Evolutionary conservation across 2,113 vertebrate genomes (phyloP), one percentile per base, ranked within the genome.

Genomic region (Prunella himalayana): DNA sequence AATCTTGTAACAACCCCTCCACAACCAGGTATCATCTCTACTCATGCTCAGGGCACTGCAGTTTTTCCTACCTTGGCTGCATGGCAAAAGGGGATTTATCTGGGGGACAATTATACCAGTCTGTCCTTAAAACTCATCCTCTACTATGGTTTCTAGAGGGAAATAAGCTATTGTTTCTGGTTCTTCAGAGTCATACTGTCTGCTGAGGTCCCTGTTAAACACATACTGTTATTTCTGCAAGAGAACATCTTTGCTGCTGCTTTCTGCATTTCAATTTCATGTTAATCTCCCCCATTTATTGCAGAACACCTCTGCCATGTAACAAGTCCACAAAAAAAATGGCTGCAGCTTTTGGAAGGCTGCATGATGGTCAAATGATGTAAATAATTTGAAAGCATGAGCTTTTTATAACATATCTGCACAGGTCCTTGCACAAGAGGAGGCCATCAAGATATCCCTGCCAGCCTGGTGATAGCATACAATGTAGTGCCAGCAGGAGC

Each of bases 401-500:
- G 10, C 2, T 56, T 82, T 79, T 85, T 56, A 27, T 6, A 49
- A 24, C 3, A 5, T 15, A 4, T 44, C 57, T 76, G 53, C 30
- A 51, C 20, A 54, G 33, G 11, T 86, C 27, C 69, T 90, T 78
- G 54, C 21, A 23, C 18, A 47, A 47, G 39, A 82, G 3, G n/a
- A n/a, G 7, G 17, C 4, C 37, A 66, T 30, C 0, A 0, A 70
- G n/a, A 57, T 33, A 12, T 37, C 33, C 37, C 24, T 88, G 50
- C 22, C 50, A 56, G 31, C 27, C n/a, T 53, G 41, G 15, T 7
- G 2, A 33, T 6, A 69, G 13, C 21, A 11, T 11, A 42, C 6
- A 64, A 4, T 15, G 16, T 68, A 39, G 12, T 44, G 21, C 25
- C 47, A 59, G 59, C 9, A 61, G 47, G 10, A 86, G 14, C 9